Base-by-base conservation (phyloP, 2,797 vertebrate species). In the Fistularia commersonii region DNA sequence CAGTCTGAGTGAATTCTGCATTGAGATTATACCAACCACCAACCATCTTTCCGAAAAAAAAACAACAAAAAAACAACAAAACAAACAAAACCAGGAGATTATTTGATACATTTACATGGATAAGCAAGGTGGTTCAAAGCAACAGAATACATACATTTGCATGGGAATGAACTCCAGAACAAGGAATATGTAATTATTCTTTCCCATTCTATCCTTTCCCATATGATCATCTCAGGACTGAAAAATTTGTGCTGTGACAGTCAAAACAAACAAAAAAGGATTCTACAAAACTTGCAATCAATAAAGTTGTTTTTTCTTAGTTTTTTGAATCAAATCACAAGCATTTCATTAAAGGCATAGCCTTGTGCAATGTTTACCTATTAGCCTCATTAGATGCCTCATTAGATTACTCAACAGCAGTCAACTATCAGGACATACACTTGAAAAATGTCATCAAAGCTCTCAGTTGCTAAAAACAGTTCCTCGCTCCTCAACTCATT, bases 211-310 rank as follows among this genome's bases (percentile, higher is more conserved):
- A 71, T 64, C 51, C 15, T 81, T 81, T 83, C 81, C 69, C 74
- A 79, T 61, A 75, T 72, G 64, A 63, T 51, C 52, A 65, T 61
- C 54, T 63, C 56, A 59, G 56, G 66, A 34, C 51, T 78, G 42
- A n/a, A 46, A 12, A 58, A 51, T n/a, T 13, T 44, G 31, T 35
- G 48, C 72, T 72, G 69, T 60, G 79, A 77, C 59, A 72, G 61
- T 86, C 67, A 31, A 77, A 72, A 69, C 68, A 73, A 54, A 73
- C 67, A 66, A 42, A 79, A 79, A 46, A 76, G 34, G 57, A 45
- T 54, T 69, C 72, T 74, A 80, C 59, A 67, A 61, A 61, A 45
- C 23, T 4, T 46, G 40, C 63, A 59, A 39, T 8, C 72, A 63
- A 70, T 61, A 71, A 11, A 58, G 34, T 14, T 48, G 10, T 45